Conservation (phyloP, 2,888 invertebrate species). For the Drosophila vallismaia region DNA sequence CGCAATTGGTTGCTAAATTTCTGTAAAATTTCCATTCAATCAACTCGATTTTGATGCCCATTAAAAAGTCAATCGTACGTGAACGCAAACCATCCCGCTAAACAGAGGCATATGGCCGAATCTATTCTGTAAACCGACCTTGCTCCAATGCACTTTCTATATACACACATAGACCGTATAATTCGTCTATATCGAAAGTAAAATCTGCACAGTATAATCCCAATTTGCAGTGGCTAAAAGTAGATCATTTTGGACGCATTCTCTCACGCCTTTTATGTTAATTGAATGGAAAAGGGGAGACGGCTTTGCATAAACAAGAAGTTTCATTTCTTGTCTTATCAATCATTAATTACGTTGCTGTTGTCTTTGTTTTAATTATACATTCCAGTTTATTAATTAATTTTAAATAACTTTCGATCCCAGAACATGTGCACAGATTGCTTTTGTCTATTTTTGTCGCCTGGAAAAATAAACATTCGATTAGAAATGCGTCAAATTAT, state of each 20-base stretch:
- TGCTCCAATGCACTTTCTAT: constrained; percentile 37
- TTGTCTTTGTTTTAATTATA: neutral
- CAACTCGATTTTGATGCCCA: constrained; percentile 40
- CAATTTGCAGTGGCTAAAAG: constrained; percentile 10
- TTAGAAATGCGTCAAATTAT: constrained; percentile 3
- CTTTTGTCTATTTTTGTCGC: constrained; percentile 34
- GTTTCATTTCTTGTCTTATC: neutral
- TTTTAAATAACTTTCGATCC: constrained; percentile 1
- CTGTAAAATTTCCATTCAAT: constrained; percentile 41
- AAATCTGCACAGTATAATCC: constrained; percentile 27
- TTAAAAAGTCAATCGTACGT: constrained; percentile 65
- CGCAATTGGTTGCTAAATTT: constrained; percentile 41
- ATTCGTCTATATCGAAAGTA: constrained; percentile 32
- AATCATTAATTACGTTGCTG: neutral
- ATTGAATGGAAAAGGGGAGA: neutral
- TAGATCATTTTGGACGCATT: constrained; percentile 21
- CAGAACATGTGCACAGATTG: constrained; percentile 1
- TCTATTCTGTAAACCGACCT: constrained; percentile 35
- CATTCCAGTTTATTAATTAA: neutral
- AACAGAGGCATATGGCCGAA: constrained; percentile 8
- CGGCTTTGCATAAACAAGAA: neutral
- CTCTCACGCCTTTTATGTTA: constrained; percentile 17
- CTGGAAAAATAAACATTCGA: constrained; percentile 16
- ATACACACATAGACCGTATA: neutral
- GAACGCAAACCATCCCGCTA: constrained; percentile 34